Evolutionary conservation across 92 coral and sea anemone genomes (phyloP), one percentile per base, ranked within the genome.

Genomic region (Zoanthus gigantus): DNA sequence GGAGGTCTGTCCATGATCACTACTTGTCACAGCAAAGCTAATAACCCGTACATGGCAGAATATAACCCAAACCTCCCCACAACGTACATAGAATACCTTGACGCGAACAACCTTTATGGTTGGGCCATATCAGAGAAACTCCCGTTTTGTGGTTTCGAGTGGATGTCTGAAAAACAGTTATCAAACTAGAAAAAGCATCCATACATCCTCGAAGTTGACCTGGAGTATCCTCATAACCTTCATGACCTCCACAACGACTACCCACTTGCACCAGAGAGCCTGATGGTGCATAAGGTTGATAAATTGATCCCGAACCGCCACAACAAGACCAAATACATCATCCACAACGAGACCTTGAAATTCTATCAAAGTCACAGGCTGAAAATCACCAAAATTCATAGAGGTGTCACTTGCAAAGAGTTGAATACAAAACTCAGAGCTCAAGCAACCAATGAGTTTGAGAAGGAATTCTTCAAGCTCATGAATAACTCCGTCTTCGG

Each of bases 1-100:
- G 93, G 95, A 0, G 95, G 93, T 29, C 72, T 92, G 4, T 86
- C 89, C 0, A 68, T 78, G 77, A 86, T 89, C 0, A 6, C 77
- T 10, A 92, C 0, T 0, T 46, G 89, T 2, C 10, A 56, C 17
- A 14, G 12, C 10, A 14, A 56, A 10, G 63, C 63, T 14, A 56
- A 56, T 14, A 89, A 85, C 48, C 14, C 16, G 6, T 89, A 89
- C 48, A 91, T 84, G 89, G 60, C 17, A 42, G 16, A 77, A 1
- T 91, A 78, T 84, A 84, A 89, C 42, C 9, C 52, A 3, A 32
- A 53, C 4, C 57, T n/a, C 1, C 88, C 92, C 10, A 12, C 87
- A n/a, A 83, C 44, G 29, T 56, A 9, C 17, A 56, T 56, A 6
- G 2, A 8, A 4, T 47, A 47, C 8, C 52, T 47, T 47, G 52